phyloP scores from a whole-genome alignment of 2,797 vertebrate genomes.

The Urosaurus nigricauda region DNA sequence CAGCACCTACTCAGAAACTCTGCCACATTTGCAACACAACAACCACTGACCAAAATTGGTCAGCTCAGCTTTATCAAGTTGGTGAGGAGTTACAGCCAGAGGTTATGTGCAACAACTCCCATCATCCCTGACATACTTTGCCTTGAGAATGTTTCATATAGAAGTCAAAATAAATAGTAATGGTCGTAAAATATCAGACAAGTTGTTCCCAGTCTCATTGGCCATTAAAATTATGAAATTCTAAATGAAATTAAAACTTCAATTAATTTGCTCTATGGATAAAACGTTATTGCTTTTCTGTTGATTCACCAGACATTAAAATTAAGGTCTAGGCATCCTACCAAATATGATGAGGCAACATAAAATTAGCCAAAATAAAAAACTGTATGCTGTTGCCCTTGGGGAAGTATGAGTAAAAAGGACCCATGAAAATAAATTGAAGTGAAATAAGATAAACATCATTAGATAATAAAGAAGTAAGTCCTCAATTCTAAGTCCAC shows the following conservation, averaged over 20 bases:
- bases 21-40: too few species aligned
- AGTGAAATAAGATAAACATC: not conserved
- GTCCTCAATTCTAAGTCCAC: not conserved
- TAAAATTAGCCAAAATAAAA: not conserved
- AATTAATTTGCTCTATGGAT: constrained; percentile 31
- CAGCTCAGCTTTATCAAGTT: too few species aligned
- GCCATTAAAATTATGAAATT: not conserved
- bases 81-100: too few species aligned
- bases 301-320: constrained; percentile 6
- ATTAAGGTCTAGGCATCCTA: constrained; percentile 15
- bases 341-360: not conserved
- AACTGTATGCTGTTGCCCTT: not conserved
- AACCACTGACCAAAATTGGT: too few species aligned
- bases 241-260: constrained; percentile 25
- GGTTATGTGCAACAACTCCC: too few species aligned
- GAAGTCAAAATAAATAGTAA: not conserved
- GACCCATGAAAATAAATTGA: not conserved
- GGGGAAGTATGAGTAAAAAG: constrained; percentile 27
- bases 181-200: not conserved
- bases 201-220: constrained; percentile 12
- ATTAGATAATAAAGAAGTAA: not conserved
- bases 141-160: not conserved
- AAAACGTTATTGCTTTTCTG: constrained; percentile 14
- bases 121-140: too few species aligned
- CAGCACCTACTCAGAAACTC: too few species aligned